Evolutionary conservation across 37 sponge, comb jelly and placozoan genomes (phyloP).

Genomic region (Diacarnus erythraeanus): DNA sequence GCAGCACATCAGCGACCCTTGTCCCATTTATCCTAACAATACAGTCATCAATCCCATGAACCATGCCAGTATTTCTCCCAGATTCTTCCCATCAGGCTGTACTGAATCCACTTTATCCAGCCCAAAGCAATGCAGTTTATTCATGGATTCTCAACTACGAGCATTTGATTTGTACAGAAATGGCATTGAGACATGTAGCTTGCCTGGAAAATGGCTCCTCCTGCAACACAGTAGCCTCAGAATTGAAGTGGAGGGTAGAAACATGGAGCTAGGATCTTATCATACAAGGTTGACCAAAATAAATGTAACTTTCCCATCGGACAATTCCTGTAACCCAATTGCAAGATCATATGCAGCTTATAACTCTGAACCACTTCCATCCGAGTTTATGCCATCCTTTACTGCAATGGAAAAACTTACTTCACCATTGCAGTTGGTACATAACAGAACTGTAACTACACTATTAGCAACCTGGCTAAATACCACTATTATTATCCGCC

Average conservation of each 20-base stretch:
- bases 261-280: neutral
- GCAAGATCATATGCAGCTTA: slow-evolving; percentile 13
- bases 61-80: neutral
- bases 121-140: slow-evolving; percentile 50
- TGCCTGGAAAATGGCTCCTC: slow-evolving; percentile 62
- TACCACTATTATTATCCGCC: slow-evolving; percentile 42
- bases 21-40: neutral
- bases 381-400: neutral
- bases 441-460: slow-evolving; percentile 3
- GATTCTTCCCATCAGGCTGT: neutral
- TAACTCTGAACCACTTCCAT: slow-evolving; percentile 20
- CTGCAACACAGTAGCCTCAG: slow-evolving; percentile 38
- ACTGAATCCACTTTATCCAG: neutral
- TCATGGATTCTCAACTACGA: slow-evolving; percentile 54
- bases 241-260: slow-evolving; percentile 31
- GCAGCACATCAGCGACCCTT: neutral
- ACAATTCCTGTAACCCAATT: slow-evolving; percentile 1
- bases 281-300: slow-evolving; percentile 55
- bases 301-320: slow-evolving; percentile 38
- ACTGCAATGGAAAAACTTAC: neutral
- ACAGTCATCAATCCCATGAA: neutral
- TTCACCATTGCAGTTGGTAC: neutral
- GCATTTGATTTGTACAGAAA: slow-evolving; percentile 9
- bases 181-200: slow-evolving; percentile 39
- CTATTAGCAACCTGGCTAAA: slow-evolving; percentile 50